These are phyloP conservation scores for Sarcophaga carnaria DNA, from an alignment of 2,888 invertebrate genomes.

Conservation along the genomic window DNA sequence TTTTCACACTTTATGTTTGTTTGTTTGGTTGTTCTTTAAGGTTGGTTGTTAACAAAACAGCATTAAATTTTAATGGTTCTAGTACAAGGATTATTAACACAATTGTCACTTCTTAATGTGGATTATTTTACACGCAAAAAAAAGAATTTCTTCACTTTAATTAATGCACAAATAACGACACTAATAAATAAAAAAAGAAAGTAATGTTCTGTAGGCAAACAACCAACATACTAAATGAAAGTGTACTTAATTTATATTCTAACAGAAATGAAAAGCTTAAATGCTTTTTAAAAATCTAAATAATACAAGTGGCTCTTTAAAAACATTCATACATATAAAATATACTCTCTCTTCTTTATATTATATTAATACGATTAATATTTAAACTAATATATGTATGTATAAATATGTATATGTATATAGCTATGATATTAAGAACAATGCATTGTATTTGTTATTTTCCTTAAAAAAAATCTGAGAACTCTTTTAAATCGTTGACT, in stretches of 20 bases:
- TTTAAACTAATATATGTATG: not conserved
- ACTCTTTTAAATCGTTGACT: not conserved
- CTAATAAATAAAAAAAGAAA: not conserved
- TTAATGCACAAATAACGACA: conserved; percentile 40
- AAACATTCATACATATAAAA: conserved; percentile 11
- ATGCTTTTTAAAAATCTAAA: conserved; percentile 18
- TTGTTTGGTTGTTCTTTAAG: not conserved
- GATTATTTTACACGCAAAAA: conserved; percentile 44
- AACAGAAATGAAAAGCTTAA: conserved; percentile 9
- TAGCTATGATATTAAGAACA: too few species aligned
- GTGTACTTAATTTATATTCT: not conserved
- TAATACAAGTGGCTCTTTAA: not conserved
- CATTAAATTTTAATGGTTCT: conserved; percentile 25
- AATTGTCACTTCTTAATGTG: conserved; percentile 49
- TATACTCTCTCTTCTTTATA: not conserved
- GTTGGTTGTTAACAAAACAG: conserved; percentile 34
- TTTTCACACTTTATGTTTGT: not conserved
- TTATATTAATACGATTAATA: not conserved
- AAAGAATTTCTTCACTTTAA: conserved; percentile 26
- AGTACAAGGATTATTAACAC: conserved; percentile 43
- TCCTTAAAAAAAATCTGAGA: not conserved
- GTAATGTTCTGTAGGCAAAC: not conserved
- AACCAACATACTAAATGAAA: not conserved
- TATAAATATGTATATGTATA: too few species aligned
- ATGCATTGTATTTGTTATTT: too few species aligned